Conservation (phyloP, 2,888 invertebrate species). For the Sarcophaga caerulescens region DNA sequence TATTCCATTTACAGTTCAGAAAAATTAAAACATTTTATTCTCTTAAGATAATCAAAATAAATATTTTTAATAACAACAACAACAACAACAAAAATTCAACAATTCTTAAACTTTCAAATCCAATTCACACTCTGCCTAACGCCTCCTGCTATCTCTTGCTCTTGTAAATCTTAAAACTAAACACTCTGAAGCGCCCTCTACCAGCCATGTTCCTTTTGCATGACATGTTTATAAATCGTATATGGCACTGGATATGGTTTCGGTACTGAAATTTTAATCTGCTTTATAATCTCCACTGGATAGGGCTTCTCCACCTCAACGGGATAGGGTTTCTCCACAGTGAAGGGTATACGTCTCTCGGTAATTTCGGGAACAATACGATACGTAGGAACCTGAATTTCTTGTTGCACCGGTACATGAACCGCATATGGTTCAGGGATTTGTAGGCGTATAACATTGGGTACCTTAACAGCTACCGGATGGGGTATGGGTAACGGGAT, state of each 20-base stretch:
- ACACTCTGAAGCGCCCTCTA: constrained; percentile 37
- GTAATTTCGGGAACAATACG: constrained; percentile 88
- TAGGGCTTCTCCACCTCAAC: constrained; percentile 88
- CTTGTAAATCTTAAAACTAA: background rate
- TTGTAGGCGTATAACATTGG: constrained; percentile 84
- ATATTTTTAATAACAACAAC: background rate
- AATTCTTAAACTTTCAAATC: too few relatives aligned
- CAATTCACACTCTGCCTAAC: too few relatives aligned
- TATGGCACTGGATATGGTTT: constrained; percentile 89
- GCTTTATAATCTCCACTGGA: constrained; percentile 89
- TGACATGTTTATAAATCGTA: constrained; percentile 88
- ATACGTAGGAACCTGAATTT: constrained; percentile 88
- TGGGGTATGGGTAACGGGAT: constrained; percentile 88
- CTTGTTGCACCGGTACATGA: constrained; percentile 86
- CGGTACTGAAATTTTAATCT: constrained; percentile 86
- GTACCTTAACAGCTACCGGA: constrained; percentile 76
- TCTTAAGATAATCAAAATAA: background rate
- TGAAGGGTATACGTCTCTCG: constrained; percentile 88
- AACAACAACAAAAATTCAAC: background rate
- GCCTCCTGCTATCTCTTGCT: too few relatives aligned
- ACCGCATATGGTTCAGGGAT: constrained; percentile 90
- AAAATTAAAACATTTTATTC: background rate
- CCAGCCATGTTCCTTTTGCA: constrained; percentile 82
- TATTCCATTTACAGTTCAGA: too few relatives aligned
- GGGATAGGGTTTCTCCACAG: constrained; percentile 86